Conservation (phyloP, 2,797 vertebrate species). For the Sylvilagus floridanus region DNA sequence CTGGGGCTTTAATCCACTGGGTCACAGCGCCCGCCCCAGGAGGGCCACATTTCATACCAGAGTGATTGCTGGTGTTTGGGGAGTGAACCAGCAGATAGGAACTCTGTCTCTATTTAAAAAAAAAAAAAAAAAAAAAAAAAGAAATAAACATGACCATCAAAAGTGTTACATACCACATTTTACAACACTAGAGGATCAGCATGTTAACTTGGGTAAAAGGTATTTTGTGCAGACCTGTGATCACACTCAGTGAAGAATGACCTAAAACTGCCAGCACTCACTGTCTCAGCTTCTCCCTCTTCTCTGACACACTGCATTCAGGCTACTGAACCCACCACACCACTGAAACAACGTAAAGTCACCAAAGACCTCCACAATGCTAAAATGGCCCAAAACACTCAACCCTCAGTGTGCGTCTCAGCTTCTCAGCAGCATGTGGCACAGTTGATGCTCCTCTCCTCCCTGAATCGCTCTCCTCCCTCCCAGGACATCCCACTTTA, state of each 20-base stretch:
- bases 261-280: not conserved
- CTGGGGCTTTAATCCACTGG: too few species aligned
- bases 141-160: not conserved
- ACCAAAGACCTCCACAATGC: not conserved
- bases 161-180: constrained; percentile 33
- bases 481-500: not conserved
- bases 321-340: not conserved
- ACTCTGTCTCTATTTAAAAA: too few species aligned
- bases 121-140: constrained; percentile 8
- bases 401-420: not conserved
- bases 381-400: not conserved
- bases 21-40: too few species aligned
- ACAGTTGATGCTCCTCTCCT: not conserved
- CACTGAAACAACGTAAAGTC: not conserved
- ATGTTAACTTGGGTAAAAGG: not conserved
- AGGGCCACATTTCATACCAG: too few species aligned
- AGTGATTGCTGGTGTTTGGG: too few species aligned
- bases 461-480: not conserved
- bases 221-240: not conserved
- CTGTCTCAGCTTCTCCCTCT: not conserved
- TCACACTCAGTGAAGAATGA: not conserved
- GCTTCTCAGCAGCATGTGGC: not conserved
- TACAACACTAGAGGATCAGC: not conserved
- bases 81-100: too few species aligned
- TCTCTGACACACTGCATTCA: constrained; percentile 24